Evolutionary conservation across 2,888 invertebrate genomes (phyloP), one percentile per base, ranked within the genome.

Genomic region (Lycocerus yunnanus): DNA sequence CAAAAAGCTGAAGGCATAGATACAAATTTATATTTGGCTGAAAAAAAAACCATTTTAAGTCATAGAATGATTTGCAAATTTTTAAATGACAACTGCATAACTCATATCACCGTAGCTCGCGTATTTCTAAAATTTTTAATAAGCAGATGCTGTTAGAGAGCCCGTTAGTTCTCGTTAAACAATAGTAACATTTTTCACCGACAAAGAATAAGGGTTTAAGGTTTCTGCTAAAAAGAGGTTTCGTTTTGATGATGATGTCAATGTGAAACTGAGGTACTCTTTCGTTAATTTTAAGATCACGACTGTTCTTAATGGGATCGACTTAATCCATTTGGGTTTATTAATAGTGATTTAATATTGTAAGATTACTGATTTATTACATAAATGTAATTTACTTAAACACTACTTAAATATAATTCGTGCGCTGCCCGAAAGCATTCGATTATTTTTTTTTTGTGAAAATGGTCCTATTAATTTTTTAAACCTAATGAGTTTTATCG

Each of bases 121-220:
- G 63, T 20, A 24, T 63, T 69, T 69, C 63, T 15, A 69, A 65
- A 69, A 69, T 69, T 15, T 61, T 69, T 21, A 65, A 65, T 65
- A 61, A 63, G 69, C 69, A 69, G 69, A 69, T 69, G 69, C 63
- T 24, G 59, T 59, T 16, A 27, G 63, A 69, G 69, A 43, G n/a
- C n/a, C 43, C 43, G 43, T 43, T 43, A 43, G n/a, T n/a, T 43
- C 43, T n/a, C n/a, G n/a, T 43, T 43, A 43, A 43, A 43, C 43
- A 43, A 43, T 43, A 43, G 43, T n/a, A 2, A n/a, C 5, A 43
- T 43, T 43, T 6, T n/a, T 43, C 43, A n/a, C 43, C 43, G 43
- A n/a, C 43, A 43, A 43, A 43, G 43, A n/a, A n/a, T 43, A 43
- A 43, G 43, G 43, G 43, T n/a, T 43, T 43, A n/a, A 43, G 6